These are phyloP conservation scores for Amphimallon solstitiale DNA, from an alignment of 2,888 invertebrate genomes.

Conservation along the genomic window DNA sequence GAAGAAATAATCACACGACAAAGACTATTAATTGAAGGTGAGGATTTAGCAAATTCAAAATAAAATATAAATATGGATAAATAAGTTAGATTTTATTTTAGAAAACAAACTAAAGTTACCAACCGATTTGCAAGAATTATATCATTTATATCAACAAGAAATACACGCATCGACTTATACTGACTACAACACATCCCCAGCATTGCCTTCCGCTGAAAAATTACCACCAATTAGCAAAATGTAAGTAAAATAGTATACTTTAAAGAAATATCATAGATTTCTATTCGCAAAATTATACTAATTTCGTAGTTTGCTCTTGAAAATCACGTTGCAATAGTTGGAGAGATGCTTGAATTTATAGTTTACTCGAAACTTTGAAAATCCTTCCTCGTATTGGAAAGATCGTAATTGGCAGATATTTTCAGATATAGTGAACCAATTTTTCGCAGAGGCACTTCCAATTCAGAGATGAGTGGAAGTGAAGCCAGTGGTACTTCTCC, in stretches of 20 bases:
- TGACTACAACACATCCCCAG: constrained; percentile 66
- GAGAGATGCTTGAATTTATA: too few species aligned
- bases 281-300: too few species aligned
- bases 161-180: constrained; percentile 84
- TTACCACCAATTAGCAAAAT: constrained; percentile 73
- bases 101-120: constrained; percentile 78
- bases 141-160: constrained; percentile 86
- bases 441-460: constrained; percentile 54
- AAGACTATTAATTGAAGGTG: constrained; percentile 85
- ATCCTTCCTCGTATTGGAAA: too few species aligned
- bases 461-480: constrained; percentile 52
- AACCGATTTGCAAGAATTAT: constrained; percentile 81
- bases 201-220: constrained; percentile 67
- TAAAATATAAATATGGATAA: neutral
- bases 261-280: too few species aligned
- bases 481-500: constrained; percentile 54
- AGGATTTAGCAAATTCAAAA: constrained; percentile 19
- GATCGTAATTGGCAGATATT: neutral
- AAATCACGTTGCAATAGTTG: too few species aligned
- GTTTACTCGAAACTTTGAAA: too few species aligned
- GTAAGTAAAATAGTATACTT: too few species aligned
- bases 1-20: constrained; percentile 94
- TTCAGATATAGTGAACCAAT: constrained; percentile 59
- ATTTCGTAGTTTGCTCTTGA: too few species aligned
- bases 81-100: constrained; percentile 49